Percentiles rank a stretch among this genome's conserved stretches.
phyloP scores from a whole-genome alignment of 2,113 vertebrate genomes.

The Rana temporaria region DNA sequence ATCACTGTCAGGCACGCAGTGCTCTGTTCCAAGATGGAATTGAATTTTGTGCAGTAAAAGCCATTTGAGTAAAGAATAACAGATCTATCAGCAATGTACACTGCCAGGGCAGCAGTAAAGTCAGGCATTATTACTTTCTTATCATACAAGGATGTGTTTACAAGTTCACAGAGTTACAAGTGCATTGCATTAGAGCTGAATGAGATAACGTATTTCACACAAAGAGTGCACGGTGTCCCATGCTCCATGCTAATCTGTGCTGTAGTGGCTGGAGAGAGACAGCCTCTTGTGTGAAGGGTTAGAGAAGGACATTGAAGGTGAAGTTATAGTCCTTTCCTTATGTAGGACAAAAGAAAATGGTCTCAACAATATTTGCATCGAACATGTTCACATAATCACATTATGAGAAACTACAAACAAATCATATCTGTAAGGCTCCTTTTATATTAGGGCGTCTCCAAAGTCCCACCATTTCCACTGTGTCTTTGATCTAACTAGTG shows the following conservation, averaged over 20 bases:
- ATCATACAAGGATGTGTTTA: slow-evolving; percentile 56
- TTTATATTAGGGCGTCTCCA: no score
- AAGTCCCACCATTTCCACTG: no score
- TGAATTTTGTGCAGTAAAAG: slow-evolving; percentile 21
- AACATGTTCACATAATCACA: no score
- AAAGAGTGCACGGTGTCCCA: slow-evolving; percentile 33
- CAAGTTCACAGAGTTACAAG: slow-evolving; percentile 56
- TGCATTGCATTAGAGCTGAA: slow-evolving; percentile 51
- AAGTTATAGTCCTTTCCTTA: background rate
- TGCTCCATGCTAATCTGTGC: slow-evolving; percentile 42
- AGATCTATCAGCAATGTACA: slow-evolving; percentile 45
- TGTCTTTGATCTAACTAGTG: no score
- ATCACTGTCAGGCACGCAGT: slow-evolving; percentile 11
- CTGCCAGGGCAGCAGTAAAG: slow-evolving; percentile 46
- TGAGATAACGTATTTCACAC: slow-evolving; percentile 47
- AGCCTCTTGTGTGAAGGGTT: slow-evolving; percentile 32
- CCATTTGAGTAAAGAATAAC: slow-evolving; percentile 43
- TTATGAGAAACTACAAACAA: no score
- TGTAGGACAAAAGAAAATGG: background rate
- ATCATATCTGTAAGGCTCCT: no score
- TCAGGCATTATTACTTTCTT: slow-evolving; percentile 51
- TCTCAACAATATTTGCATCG: no score
- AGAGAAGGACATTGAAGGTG: slow-evolving; percentile 47
- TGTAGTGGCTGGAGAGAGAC: slow-evolving; percentile 45
- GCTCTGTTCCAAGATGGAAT: slow-evolving; percentile 13